Conservation (phyloP, 2,888 invertebrate genomes). For the Malthinus seriepunctatus region DNA sequence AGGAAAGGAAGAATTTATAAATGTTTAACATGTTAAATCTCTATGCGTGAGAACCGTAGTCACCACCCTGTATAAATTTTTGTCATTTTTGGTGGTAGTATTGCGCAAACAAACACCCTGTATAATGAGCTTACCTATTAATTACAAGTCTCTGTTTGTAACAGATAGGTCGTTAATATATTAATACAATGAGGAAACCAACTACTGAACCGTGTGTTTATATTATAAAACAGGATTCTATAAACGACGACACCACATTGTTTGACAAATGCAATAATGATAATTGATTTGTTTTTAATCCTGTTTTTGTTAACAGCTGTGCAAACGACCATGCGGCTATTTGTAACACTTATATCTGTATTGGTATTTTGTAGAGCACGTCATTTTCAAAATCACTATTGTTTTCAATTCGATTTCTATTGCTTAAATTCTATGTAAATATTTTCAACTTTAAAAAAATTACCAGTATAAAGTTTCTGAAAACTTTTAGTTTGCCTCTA, state of each 20-base stretch:
- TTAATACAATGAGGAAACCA: constrained; percentile 24
- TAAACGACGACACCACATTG: constrained; percentile 33
- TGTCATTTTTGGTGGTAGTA: no score
- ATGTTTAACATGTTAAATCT: no score
- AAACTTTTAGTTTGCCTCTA: no score
- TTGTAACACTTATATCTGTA: constrained; percentile 6
- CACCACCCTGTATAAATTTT: no score
- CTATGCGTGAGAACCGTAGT: no score
- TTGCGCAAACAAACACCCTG: no score
- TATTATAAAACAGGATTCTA: constrained; percentile 28
- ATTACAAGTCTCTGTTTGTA: constrained; percentile 24
- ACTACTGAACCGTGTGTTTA: constrained; percentile 26
- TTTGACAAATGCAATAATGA: constrained; percentile 41
- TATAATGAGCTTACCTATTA: neutral
- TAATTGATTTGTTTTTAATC: constrained; percentile 46
- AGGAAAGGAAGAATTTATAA: no score
- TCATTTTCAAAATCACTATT: constrained; percentile 4
- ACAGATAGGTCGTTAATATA: constrained; percentile 24
- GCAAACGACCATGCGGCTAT: constrained; percentile 32
- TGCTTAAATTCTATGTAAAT: no score
- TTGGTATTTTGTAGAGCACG: neutral
- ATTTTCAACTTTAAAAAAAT: no score
- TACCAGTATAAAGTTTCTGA: no score
- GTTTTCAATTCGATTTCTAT: neutral
- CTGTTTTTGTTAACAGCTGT: constrained; percentile 41